Percentiles rank a stretch among this genome's conserved stretches.
These are phyloP conservation scores for Colletes collaris DNA, from an alignment of 2,888 invertebrate genomes.

Conservation along the genomic window DNA sequence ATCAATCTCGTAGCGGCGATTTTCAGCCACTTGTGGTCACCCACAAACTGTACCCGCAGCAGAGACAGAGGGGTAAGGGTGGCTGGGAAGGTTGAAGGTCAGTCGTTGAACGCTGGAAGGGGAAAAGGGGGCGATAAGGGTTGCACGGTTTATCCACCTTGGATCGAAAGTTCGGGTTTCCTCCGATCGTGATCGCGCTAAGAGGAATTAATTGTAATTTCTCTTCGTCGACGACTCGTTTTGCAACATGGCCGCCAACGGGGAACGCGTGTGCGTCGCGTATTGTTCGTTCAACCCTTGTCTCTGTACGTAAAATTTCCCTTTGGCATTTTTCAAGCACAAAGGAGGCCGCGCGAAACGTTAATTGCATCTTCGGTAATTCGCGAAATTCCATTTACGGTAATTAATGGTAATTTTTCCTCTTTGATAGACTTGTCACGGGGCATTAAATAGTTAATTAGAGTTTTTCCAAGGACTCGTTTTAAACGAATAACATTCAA, in stretches of 20 bases:
- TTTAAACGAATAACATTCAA: conserved; percentile 30
- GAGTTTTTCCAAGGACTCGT: conserved; percentile 31
- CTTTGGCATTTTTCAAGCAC: conserved; percentile 1
- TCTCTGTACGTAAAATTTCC: not conserved
- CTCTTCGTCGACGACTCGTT: not conserved
- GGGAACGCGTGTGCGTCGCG: not conserved
- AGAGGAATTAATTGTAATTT: conserved; percentile 9
- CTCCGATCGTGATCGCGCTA: conserved; percentile 32
- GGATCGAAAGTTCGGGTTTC: conserved; percentile 64
- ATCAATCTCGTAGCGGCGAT: conserved; percentile 67
- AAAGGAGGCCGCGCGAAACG: conserved; percentile 22
- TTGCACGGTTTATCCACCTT: conserved; percentile 67
- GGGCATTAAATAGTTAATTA: conserved; percentile 52
- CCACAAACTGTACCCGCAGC: conserved; percentile 72
- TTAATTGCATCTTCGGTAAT: conserved; percentile 32
- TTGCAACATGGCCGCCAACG: not conserved
- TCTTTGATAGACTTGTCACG: conserved; percentile 24
- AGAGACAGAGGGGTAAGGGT: conserved; percentile 63
- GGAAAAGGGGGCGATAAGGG: conserved; percentile 75
- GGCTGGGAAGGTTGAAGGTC: conserved; percentile 75
- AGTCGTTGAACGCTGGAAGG: conserved; percentile 77
- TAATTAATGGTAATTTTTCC: conserved; percentile 38
- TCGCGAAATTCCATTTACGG: conserved; percentile 31
- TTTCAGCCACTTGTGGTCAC: conserved; percentile 76
- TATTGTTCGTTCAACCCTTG: conserved; percentile 1